Percentiles rank a stretch among this genome's conserved stretches.
These are phyloP conservation scores for Malurus cyaneus DNA, from an alignment of 2,113 vertebrate genomes.

Conservation along the genomic window DNA sequence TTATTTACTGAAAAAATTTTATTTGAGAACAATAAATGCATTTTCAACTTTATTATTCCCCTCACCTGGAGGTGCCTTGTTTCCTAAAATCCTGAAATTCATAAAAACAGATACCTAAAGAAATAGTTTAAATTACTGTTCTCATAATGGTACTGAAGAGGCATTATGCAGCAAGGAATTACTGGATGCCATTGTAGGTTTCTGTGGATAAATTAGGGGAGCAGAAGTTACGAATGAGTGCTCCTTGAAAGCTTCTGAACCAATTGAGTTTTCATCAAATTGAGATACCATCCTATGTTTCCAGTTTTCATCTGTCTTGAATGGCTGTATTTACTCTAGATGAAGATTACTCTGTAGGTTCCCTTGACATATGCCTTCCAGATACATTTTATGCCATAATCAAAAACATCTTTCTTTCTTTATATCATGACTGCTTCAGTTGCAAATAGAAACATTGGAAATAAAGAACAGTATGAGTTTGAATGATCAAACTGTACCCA, in stretches of 20 bases:
- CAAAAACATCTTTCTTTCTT: background rate
- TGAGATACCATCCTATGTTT: constrained; percentile 42
- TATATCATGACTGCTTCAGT: constrained; percentile 10
- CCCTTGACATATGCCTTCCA: constrained; percentile 56
- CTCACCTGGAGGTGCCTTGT: background rate
- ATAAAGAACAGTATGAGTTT: constrained; percentile 21
- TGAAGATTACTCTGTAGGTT: constrained; percentile 58
- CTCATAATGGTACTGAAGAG: background rate
- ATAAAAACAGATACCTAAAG: background rate
- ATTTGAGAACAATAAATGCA: background rate
- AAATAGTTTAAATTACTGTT: background rate
- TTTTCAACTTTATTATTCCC: background rate
- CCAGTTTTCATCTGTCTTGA: constrained; percentile 47
- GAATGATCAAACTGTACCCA: constrained; percentile 38
- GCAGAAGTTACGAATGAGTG: background rate
- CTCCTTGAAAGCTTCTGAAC: constrained; percentile 32
- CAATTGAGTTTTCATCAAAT: constrained; percentile 47
- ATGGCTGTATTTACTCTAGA: constrained; percentile 59
- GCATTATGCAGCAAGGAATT: background rate
- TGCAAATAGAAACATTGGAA: constrained; percentile 50
- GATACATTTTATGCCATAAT: constrained; percentile 52
- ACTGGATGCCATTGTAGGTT: background rate
- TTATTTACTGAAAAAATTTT: background rate
- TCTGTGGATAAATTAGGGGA: background rate
- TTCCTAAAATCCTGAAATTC: constrained; percentile 12